A percentile compares a stretch with the other conserved stretches of the same genome.
These are phyloP conservation scores for Morus bassanus DNA, from an alignment of 2,797 vertebrate genomes.

Conservation along the genomic window DNA sequence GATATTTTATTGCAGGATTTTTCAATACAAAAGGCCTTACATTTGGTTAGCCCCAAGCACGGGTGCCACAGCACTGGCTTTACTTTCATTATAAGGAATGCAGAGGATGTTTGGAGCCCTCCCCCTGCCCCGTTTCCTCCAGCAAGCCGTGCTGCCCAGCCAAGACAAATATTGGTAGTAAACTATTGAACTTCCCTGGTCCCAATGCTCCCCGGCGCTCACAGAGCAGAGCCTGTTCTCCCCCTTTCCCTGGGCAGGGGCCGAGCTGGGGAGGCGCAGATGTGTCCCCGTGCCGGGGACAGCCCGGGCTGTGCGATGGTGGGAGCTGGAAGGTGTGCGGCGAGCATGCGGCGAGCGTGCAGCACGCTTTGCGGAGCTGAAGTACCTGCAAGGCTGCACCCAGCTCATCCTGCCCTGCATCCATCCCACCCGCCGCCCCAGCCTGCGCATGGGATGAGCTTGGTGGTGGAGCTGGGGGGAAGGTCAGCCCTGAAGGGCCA, in stretches of 20 bases:
- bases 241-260: not conserved
- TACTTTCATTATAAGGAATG: not conserved
- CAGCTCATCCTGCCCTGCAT: not conserved
- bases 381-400: not conserved
- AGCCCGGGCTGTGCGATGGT: fast-evolving
- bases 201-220: not conserved
- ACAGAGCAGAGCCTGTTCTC: conserved; percentile 45
- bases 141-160: not conserved
- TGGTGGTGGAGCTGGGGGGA: not conserved
- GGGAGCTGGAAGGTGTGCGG: not conserved
- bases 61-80: not conserved
- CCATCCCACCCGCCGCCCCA: fast-evolving
- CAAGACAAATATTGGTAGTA: conserved; percentile 61
- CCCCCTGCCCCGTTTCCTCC: conserved; percentile 55
- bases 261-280: not conserved
- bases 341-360: fast-evolving
- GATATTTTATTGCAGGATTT: not conserved
- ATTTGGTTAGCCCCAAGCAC: not conserved
- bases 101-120: conserved; percentile 57
- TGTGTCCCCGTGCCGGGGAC: not conserved
- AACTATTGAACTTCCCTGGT: conserved; percentile 60
- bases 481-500: not conserved
- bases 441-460: not conserved
- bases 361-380: fast-evolving
- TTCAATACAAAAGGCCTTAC: not conserved